Percentiles rank a stretch among this genome's conserved stretches.
These are phyloP conservation scores for Parasteatoda tepidariorum DNA, from an alignment of 1,140 invertebrate species.

Conservation along the genomic window DNA sequence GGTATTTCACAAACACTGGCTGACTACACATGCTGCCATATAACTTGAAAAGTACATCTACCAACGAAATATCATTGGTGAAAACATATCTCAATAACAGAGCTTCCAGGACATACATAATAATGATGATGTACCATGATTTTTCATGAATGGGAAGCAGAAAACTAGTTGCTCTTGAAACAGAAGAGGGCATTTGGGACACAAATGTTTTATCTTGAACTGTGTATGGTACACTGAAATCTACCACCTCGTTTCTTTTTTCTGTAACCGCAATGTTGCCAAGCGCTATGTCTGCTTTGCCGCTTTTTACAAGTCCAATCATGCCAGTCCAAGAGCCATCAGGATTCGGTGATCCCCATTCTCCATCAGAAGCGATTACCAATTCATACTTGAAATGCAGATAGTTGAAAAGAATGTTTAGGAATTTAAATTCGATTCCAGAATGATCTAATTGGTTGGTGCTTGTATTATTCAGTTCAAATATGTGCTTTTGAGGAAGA, in stretches of 20 bases:
- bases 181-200: not conserved
- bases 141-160: not conserved
- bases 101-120: not conserved
- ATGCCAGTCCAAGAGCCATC: constrained; percentile 21
- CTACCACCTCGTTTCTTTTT: constrained; percentile 1
- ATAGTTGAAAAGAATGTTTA: not conserved
- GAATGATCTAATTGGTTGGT: not conserved
- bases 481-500: not conserved
- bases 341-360: not conserved
- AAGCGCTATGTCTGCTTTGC: constrained; percentile 22
- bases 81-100: not conserved
- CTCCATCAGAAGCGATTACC: not conserved
- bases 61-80: not conserved
- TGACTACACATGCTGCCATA: not conserved
- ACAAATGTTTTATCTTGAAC: constrained; percentile 9
- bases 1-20: not conserved
- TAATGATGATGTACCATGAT: not conserved
- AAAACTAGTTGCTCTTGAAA: not conserved
- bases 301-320: constrained; percentile 11
- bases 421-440: constrained; percentile 7
- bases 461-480: not conserved
- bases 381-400: constrained; percentile 5
- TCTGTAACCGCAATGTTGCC: not conserved
- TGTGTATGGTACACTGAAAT: constrained; percentile 7
- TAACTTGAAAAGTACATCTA: not conserved